Base-by-base conservation (phyloP, 2,113 vertebrate genomes). In the Poeciliopsis prolifica region DNA sequence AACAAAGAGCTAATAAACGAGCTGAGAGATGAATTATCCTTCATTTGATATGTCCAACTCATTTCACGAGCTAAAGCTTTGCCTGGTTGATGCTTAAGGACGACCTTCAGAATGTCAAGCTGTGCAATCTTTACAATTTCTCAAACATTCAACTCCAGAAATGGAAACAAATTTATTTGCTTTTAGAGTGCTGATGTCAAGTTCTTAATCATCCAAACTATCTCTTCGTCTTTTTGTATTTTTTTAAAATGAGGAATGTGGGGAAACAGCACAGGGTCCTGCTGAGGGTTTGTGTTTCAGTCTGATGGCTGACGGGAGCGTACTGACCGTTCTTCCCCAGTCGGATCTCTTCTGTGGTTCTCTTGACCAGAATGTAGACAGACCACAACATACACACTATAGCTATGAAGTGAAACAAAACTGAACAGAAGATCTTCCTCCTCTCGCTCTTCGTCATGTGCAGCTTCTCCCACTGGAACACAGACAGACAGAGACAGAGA, bases 301-400 rank as follows among this genome's bases (percentile, higher is more conserved):
- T 61, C 71, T 78, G 4, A 3, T 0, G 33, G 26, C 29, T 29
- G 3, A 3, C 58, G 42, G 11, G 44, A 24, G 33, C 10, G 31
- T 65, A 84, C 95, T 95, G 85, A 98, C 97, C 97, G 0, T 96
- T 97, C 80, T 96, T 96, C 76, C 97, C 96, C 78, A 97, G 95
- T 80, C 95, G 95, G 85, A 99, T 96, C 90, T 99, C 98, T 70
- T 99, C 97, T 0, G 95, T 91, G 0, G 97, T 98, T 88, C 97
- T 95, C 31, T 95, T 96, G 80, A 97, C 95, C 80, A 99, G 82
- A 14, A 98, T 93, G 61, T 96, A 98, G 89, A 99, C 72, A 13
- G 98, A 99, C 96, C 97, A 99, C 80, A 97, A 92, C 83, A 98
- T 97, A 33, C 97, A 99, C 44, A 93, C 93, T 88, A 99, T 95